phyloP scores from a whole-genome alignment of 2,888 invertebrate genomes.

The Siphonodentalium dalli region DNA sequence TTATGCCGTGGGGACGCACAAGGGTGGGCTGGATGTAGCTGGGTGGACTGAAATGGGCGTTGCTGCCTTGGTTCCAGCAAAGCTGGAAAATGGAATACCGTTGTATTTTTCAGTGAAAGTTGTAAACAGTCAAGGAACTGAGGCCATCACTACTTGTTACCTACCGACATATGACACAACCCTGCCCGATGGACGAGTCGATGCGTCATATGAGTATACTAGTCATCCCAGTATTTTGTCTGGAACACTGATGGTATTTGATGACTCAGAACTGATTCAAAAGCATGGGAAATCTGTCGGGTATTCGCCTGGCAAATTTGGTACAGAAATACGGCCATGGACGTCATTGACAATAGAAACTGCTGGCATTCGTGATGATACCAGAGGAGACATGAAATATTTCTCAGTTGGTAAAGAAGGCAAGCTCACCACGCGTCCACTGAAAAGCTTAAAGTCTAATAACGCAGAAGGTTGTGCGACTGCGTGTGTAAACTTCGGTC shows the following conservation, averaged over 20 bases:
- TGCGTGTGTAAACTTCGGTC: constrained; percentile 30
- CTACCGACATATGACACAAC: constrained; percentile 45
- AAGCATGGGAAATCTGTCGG: constrained; percentile 35
- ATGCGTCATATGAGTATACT: constrained; percentile 36
- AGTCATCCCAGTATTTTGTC: constrained; percentile 39
- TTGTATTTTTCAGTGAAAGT: constrained; percentile 47
- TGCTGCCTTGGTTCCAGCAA: constrained; percentile 29
- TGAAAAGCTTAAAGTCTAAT: constrained; percentile 22
- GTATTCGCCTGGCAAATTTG: constrained; percentile 35
- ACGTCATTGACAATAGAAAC: constrained; percentile 22
- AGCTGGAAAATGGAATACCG: constrained; percentile 37
- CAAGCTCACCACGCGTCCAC: constrained; percentile 29
- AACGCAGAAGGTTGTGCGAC: constrained; percentile 32
- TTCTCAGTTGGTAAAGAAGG: constrained; percentile 36
- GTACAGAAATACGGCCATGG: constrained; percentile 36
- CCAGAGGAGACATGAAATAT: constrained; percentile 20
- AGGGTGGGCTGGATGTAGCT: constrained; percentile 33
- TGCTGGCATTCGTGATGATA: constrained; percentile 19
- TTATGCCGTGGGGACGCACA: constrained; percentile 38
- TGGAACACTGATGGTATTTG: constrained; percentile 38
- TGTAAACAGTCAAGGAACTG: constrained; percentile 40
- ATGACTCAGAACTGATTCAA: constrained; percentile 38
- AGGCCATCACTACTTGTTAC: constrained; percentile 31
- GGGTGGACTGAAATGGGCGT: constrained; percentile 41
- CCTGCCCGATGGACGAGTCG: constrained; percentile 45